Conservation (phyloP, 2,888 invertebrate genomes). For the Plebejus argus region DNA sequence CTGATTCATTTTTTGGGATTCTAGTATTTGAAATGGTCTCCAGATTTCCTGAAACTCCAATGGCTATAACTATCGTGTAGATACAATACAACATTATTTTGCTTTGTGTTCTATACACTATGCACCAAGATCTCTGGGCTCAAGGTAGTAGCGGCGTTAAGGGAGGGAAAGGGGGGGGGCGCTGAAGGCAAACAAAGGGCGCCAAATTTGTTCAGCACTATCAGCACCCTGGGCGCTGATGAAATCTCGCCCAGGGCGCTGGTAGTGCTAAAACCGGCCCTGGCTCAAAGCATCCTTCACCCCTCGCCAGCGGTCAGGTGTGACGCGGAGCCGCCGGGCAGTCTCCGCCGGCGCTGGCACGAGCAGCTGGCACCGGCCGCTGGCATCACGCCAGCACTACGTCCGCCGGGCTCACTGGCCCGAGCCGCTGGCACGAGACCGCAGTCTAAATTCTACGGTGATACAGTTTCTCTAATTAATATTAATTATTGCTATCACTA, state of each 20-base stretch:
- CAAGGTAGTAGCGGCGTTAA: no score
- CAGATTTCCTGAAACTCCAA: no score
- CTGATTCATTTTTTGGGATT: no score
- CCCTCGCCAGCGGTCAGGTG: not conserved
- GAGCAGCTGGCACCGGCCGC: not conserved
- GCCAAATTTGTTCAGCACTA: no score
- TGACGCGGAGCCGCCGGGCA: not conserved
- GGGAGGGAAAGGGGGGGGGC: no score
- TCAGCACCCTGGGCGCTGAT: no score
- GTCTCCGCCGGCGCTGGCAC: constrained; percentile 13
- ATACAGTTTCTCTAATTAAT: not conserved
- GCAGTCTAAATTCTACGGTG: not conserved
- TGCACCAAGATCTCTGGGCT: not conserved
- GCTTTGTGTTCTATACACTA: not conserved
- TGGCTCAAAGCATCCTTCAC: not conserved
- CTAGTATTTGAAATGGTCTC: no score
- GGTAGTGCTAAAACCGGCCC: no score
- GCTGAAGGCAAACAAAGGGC: no score
- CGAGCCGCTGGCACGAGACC: not conserved
- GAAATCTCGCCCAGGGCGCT: no score
- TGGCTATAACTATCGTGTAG: no score
- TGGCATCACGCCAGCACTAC: not conserved
- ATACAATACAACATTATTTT: no score
- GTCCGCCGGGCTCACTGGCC: not conserved
- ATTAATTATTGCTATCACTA: not conserved